Percentiles rank a stretch among this genome's conserved stretches.
Evolutionary conservation across 1,140 invertebrate species (phyloP).

Genomic region (Hycleus phaleratus): DNA sequence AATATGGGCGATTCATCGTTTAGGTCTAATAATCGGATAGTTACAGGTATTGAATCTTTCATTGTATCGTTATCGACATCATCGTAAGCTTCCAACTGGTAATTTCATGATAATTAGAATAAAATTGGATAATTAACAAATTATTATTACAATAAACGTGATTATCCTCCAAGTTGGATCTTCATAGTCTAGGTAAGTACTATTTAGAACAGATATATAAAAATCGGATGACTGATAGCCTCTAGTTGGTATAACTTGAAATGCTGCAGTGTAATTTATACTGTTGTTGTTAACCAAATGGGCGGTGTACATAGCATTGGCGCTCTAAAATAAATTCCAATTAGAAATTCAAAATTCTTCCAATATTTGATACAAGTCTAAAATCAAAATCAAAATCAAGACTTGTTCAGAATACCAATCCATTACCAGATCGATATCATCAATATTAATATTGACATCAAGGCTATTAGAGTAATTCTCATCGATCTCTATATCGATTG

Average conservation of each 20-base stretch:
- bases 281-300: constrained; percentile 32
- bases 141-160: constrained; percentile 35
- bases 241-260: constrained; percentile 45
- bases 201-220: constrained; percentile 40
- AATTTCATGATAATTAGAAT: background rate
- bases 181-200: constrained; percentile 48
- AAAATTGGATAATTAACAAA: background rate
- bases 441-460: constrained; percentile 36
- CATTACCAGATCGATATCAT: constrained; percentile 47
- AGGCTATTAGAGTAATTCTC: constrained; percentile 20
- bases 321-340: constrained; percentile 38
- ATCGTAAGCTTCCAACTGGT: background rate
- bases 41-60: background rate
- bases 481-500: constrained; percentile 9
- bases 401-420: too few relatives aligned
- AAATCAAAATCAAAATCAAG: too few relatives aligned
- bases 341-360: background rate
- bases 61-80: background rate
- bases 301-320: constrained; percentile 48
- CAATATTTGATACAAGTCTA: too few relatives aligned
- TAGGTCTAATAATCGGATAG: constrained; percentile 47
- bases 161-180: constrained; percentile 40
- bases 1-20: constrained; percentile 53
- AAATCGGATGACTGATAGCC: too few relatives aligned
- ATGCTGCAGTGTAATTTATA: constrained; percentile 38